Conservation (phyloP, 2,888 invertebrate species). For the Apamea crenata region DNA sequence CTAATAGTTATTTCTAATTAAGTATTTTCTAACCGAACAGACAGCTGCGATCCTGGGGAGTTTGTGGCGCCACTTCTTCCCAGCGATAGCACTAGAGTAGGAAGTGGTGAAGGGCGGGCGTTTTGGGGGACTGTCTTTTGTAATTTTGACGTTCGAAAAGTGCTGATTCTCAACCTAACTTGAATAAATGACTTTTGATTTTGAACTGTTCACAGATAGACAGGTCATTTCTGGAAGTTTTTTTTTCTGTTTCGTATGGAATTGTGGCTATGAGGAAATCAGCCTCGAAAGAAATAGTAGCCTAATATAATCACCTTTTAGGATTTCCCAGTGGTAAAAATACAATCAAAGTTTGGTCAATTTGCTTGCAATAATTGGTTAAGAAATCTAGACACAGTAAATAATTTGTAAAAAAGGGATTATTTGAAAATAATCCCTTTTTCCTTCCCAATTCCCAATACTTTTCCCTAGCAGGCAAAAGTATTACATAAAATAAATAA, state of each 20-base stretch:
- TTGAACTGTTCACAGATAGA: neutral
- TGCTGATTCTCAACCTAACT: too few relatives aligned
- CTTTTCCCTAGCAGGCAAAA: neutral
- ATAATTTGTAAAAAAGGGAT: neutral
- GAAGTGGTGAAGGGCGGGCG: too few relatives aligned
- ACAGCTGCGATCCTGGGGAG: too few relatives aligned
- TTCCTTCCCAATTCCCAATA: too few relatives aligned
- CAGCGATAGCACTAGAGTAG: too few relatives aligned
- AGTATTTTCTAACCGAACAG: too few relatives aligned
- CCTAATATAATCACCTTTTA: neutral
- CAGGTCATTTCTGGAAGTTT: neutral
- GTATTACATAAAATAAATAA: slow-evolving; percentile 9
- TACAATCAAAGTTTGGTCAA: slow-evolving; percentile 8
- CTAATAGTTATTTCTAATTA: neutral
- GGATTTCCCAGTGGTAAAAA: slow-evolving; percentile 25
- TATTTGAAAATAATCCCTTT: too few relatives aligned
- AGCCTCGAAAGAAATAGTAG: neutral
- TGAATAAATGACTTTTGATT: too few relatives aligned
- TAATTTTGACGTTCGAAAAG: too few relatives aligned
- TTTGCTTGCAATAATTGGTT: neutral
- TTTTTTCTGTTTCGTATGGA: neutral
- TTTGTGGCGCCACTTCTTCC: too few relatives aligned
- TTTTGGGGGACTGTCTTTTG: too few relatives aligned
- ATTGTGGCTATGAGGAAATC: slow-evolving; percentile 8
- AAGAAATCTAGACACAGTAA: neutral